phyloP scores from a whole-genome alignment of 2,113 vertebrate species.

The Pristiophorus japonicus region DNA sequence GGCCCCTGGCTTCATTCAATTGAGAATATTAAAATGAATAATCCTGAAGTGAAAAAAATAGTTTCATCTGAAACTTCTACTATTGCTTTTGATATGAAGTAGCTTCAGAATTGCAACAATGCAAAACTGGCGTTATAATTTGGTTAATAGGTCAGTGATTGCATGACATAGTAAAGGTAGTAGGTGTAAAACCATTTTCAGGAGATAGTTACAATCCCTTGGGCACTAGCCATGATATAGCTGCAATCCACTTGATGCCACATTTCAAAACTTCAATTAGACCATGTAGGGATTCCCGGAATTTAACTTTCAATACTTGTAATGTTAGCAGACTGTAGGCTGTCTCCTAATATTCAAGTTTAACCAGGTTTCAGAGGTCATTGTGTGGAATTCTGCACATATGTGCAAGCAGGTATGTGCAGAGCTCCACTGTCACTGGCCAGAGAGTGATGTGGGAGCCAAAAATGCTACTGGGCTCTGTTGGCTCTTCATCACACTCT shows the following conservation, averaged over 20 bases:
- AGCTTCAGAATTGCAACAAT: background rate
- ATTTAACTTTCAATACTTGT: background rate
- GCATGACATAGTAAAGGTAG: background rate
- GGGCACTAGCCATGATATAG: background rate
- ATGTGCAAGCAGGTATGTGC: background rate
- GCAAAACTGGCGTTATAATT: background rate
- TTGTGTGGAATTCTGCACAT: background rate
- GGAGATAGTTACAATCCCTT: background rate
- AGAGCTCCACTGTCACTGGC: background rate
- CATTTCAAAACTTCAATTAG: background rate
- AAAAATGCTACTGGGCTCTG: background rate
- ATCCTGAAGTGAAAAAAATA: background rate
- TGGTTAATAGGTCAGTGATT: background rate
- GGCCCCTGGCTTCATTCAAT: background rate
- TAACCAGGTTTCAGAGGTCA: background rate
- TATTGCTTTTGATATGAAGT: background rate
- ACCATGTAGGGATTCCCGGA: background rate
- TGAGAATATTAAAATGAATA: slow-evolving; percentile 5
- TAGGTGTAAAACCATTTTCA: background rate
- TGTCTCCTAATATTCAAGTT: too few species aligned
- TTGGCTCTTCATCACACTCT: background rate
- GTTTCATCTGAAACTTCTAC: background rate
- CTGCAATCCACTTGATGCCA: background rate
- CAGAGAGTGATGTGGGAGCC: background rate
- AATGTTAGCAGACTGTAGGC: background rate